These are phyloP conservation scores for Petrosia ficiformis DNA, from an alignment of 37 sponge, comb jelly and placozoan species.

Conservation along the genomic window DNA sequence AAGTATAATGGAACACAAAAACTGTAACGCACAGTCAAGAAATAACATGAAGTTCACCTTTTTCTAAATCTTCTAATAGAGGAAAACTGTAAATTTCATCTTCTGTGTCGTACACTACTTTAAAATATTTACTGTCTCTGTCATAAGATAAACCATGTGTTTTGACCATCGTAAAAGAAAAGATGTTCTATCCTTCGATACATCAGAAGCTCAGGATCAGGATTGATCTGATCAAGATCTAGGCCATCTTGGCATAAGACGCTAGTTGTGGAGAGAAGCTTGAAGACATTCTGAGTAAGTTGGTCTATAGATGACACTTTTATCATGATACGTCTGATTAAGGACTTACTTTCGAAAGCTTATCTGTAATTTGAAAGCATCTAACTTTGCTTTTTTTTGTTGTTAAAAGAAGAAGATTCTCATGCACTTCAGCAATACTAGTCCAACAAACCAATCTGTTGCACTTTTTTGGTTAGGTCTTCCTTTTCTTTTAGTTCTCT, in stretches of 20 bases:
- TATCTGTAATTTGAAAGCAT: constrained; percentile 27
- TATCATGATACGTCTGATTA: constrained; percentile 23
- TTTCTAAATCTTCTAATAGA: constrained; percentile 8
- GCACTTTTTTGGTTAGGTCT: constrained; percentile 11
- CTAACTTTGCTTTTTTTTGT: constrained; percentile 10
- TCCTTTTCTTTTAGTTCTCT: constrained; percentile 14
- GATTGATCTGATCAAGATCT: background rate
- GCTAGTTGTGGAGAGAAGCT: too few species aligned
- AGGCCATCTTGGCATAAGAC: too few species aligned
- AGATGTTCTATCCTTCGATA: constrained; percentile 12
- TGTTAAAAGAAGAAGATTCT: constrained; percentile 4
- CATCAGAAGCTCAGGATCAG: constrained; percentile 1
- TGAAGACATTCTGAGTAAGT: too few species aligned
- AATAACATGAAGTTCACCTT: constrained; percentile 8
- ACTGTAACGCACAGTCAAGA: too few species aligned
- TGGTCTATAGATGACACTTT: too few species aligned
- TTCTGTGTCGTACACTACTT: constrained; percentile 14
- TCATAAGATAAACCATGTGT: background rate
- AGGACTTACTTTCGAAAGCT: constrained; percentile 37
- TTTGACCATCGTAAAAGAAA: background rate
- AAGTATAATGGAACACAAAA: too few species aligned
- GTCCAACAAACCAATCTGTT: constrained; percentile 16
- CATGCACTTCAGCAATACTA: background rate
- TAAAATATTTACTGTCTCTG: background rate
- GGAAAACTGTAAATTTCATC: constrained; percentile 3